Evolutionary conservation across 2,888 invertebrate species (phyloP).

Genomic region (Megalurothrips usitatus): DNA sequence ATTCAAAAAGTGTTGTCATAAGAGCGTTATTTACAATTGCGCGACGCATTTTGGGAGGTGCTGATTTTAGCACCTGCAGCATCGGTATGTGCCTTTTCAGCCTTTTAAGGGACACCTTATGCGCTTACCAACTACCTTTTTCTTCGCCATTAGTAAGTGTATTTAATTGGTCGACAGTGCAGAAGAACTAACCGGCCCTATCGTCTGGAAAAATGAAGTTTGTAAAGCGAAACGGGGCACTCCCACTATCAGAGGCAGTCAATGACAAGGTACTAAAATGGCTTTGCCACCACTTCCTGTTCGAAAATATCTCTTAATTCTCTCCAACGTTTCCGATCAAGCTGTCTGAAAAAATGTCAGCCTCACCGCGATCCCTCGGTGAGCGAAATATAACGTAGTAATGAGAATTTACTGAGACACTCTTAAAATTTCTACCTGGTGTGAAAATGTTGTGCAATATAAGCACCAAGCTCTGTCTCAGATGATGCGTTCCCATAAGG

Average conservation of each 20-base stretch:
- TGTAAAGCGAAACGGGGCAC: neutral
- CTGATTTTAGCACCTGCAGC: no score
- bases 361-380: neutral
- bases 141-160: neutral
- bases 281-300: neutral
- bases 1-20: neutral
- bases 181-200: neutral
- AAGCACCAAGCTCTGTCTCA: no score
- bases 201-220: neutral
- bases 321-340: neutral
- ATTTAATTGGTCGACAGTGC: no score
- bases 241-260: neutral
- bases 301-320: no score
- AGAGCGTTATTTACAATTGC: neutral
- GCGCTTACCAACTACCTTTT: no score
- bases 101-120: neutral
- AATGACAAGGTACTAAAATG: neutral
- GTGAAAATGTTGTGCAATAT: no score
- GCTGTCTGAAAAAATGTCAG: neutral
- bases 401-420: no score
- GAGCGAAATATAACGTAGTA: neutral
- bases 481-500: no score
- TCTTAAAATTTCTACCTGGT: no score
- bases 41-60: neutral
- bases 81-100: no score